Evolutionary conservation across 1,140 invertebrate genomes (phyloP), one percentile per base, ranked within the genome.

Genomic region (Tetragonula clypearis): DNA sequence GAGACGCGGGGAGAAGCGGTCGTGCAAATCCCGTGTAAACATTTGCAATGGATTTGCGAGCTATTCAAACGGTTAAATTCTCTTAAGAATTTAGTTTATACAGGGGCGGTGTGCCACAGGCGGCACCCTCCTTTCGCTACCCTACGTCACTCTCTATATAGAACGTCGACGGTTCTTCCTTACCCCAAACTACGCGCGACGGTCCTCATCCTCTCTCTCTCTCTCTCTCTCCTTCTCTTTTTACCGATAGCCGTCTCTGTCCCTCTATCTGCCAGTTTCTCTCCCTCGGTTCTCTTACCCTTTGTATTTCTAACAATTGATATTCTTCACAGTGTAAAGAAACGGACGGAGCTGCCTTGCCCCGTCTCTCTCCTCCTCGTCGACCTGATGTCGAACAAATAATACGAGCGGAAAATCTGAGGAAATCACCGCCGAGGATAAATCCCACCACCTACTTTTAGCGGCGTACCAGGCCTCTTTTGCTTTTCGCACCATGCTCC

Each of bases 31-130:
- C 92, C 93, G 92, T 95, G 94, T 95, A 95, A 95, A 95, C 93
- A 95, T 95, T 95, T 95, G 94, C 94, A 93, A 94, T 95, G 94
- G 94, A 95, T 95, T 95, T 95, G 93, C 91, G 91, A 95, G 94
- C 93, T 95, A 95, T 95, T 95, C 94, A 95, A 95, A 95, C 93
- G 94, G 93, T 94, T 95, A 95, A 95, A 95, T 95, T 95, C 94
- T 95, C 94, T 95, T 95, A 95, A 95, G 94, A 95, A 95, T 95
- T 95, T 93, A 91, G 94, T 94, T 95, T 94, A 93, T 92, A 92
- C 91, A 93, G 92, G 93, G 93, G 93, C 88, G 92, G 93, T 91
- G 92, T 91, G 90, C 89, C 87, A 87, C 84, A 87, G 86, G 73
- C 86, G 86, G 91, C 86, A 79, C 87, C 73, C 84, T 85, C 80